A percentile compares a stretch with the other conserved stretches of the same genome.
Evolutionary conservation across 2,797 vertebrate species (phyloP).

Genomic region (Hoplostethus atlanticus): DNA sequence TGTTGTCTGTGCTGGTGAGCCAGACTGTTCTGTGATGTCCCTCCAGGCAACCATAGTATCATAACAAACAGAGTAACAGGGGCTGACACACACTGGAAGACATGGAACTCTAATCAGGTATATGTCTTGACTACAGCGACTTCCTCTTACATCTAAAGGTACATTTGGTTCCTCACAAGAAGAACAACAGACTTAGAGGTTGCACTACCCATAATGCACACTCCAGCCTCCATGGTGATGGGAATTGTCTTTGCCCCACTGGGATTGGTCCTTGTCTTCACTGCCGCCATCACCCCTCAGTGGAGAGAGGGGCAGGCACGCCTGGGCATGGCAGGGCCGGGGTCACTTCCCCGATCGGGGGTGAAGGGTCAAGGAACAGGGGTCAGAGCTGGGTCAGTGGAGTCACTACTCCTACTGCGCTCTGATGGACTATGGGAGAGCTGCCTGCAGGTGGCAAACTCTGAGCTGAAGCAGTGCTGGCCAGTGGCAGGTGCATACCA

Average conservation of each 20-base stretch:
- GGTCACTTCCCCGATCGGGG: conserved; percentile 55
- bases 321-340: conserved; percentile 62
- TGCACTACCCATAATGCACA: conserved; percentile 75
- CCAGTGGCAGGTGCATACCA: conserved; percentile 80
- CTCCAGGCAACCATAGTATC: neutral
- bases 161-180: neutral
- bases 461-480: conserved; percentile 86
- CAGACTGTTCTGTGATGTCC: neutral
- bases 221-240: conserved; percentile 85
- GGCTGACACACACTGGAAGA: neutral
- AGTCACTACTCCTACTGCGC: conserved; percentile 76
- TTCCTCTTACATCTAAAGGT: neutral
- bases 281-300: conserved; percentile 87
- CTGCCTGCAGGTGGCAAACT: conserved; percentile 85
- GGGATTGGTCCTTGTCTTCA: conserved; percentile 86
- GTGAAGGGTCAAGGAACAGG: conserved; percentile 62
- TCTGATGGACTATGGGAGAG: conserved; percentile 87
- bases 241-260: conserved; percentile 86
- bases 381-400: conserved; percentile 40
- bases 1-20: neutral
- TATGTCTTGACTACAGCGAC: neutral
- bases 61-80: neutral
- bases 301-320: conserved; percentile 84
- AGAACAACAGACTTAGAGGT: neutral
- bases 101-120: neutral